Base-by-base conservation (phyloP, 1,140 invertebrate species). In the Monomorium pharaonis region DNA sequence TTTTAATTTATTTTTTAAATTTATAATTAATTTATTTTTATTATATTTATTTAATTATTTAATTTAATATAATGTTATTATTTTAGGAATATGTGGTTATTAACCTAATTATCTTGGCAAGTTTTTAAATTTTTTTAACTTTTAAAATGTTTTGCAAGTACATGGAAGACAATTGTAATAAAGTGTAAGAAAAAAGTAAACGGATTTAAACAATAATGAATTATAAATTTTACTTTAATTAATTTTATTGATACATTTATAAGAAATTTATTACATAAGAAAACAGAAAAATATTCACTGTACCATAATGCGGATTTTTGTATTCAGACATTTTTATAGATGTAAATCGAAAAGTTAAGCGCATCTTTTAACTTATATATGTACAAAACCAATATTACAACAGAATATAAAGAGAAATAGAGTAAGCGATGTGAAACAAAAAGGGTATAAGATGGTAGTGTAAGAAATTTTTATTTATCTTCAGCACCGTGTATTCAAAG, bases 391-490 rank as follows among this genome's bases (percentile, higher is more conserved):
- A 16, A 16, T 62, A 76, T 27, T 33, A 76, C n/a, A 60, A 3
- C 14, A 24, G 30, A 76, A 54, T 33, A 44, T 58, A 58, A 44
- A 42, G n/a, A 16, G 0, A 76, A 60, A 62, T 16, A 2, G 16
- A 76, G 72, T 27, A 12, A 2, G 9, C 10, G 24, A 1, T 76
- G 24, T 76, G 62, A 76, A 76, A 16, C 14, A 33, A 60, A 76
- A 62, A 44, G 54, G 5, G 74, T 62, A 37, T 54, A 76, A 60
- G 37, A 62, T 76, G 37, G 74, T 30, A 76, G 54, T 76, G 42
- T 16, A 24, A 76, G 54, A 27, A 62, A 76, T 54, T 76, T 62
- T 76, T 54, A 76, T 76, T 76, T 60, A 76, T 76, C 24, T 54
- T 62, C 74, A 14, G 37, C 24, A 37, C 54, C 9, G 74, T 62